These are phyloP conservation scores for Drosophila anomelani DNA, from an alignment of 2,888 invertebrate genomes.

Conservation along the genomic window DNA sequence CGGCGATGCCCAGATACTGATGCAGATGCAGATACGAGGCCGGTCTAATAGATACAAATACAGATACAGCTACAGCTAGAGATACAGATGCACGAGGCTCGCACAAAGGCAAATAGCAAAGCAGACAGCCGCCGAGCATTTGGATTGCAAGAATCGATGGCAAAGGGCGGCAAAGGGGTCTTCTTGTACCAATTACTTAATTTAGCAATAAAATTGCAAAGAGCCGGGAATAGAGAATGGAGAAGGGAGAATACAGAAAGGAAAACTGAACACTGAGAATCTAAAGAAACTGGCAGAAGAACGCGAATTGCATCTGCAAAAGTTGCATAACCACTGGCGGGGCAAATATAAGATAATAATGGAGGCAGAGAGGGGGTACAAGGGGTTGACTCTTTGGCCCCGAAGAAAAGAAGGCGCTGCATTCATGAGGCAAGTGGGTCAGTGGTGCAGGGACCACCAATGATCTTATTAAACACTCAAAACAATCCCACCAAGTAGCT, in stretches of 20 bases:
- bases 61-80: slow-evolving; percentile 28
- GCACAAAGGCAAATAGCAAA: slow-evolving; percentile 37
- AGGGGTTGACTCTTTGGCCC: slow-evolving; percentile 20
- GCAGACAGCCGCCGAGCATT: slow-evolving; percentile 38
- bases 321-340: slow-evolving; percentile 65
- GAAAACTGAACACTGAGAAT: slow-evolving; percentile 27
- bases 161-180: slow-evolving; percentile 40
- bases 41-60: slow-evolving; percentile 25
- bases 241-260: slow-evolving; percentile 14
- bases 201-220: slow-evolving; percentile 71
- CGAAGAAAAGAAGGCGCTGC: slow-evolving; percentile 43
- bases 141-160: slow-evolving; percentile 68
- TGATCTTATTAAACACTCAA: not conserved
- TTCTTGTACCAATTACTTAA: slow-evolving; percentile 74
- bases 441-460: slow-evolving; percentile 33
- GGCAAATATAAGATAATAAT: slow-evolving; percentile 16
- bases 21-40: slow-evolving; percentile 26
- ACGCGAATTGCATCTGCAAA: slow-evolving; percentile 59
- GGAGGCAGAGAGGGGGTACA: slow-evolving; percentile 15
- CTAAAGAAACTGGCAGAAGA: slow-evolving; percentile 28
- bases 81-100: slow-evolving; percentile 27
- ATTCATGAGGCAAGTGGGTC: slow-evolving; percentile 62
- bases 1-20: slow-evolving; percentile 26
- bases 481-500: too few relatives aligned
- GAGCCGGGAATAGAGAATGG: slow-evolving; percentile 30